Evolutionary conservation across 2,797 vertebrate genomes (phyloP), one percentile per base, ranked within the genome.

Genomic region (Manis javanica): DNA sequence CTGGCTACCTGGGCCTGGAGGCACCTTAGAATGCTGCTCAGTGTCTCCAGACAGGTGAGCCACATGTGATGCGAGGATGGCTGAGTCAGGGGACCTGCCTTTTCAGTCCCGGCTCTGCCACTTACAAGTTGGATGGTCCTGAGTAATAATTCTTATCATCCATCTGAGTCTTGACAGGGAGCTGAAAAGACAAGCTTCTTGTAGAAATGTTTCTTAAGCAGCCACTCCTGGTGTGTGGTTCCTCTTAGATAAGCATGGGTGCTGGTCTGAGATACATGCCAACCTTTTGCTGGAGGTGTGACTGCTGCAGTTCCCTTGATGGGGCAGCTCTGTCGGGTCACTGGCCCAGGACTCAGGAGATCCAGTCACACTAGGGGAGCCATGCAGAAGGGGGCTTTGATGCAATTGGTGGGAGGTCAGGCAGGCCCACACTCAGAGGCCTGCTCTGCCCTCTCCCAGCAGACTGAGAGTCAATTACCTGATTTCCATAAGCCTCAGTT

Each of bases 41-140:
- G 11, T 0, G 6, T 84, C 61, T 86, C 49, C 53, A 75, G 24
- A 46, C n/a, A 72, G 10, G 31, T 55, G 18, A 90, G 29, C 34
- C 63, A 63, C 0, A 6, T 24, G 10, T 0, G 9, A 42, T 26
- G 7, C 0, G 1, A 23, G 4, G 51, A 74, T 2, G 2, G 12
- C 68, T 19, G 18, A 39, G 29, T 34, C 55, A 8, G 29, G 18
- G 31, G 37, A 49, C 42, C 4, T 31, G 46, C 18, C 18, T 46
- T 78, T 84, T 74, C 8, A 57, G 49, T 24, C 42, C 13, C 2
- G 15, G 31, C 24, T 68, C 51, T 31, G 7, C 21, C 31, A 37
- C 46, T 39, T 69, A 7, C 18, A 51, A 31, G 59, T 0, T 13
- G 11, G 31, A 19, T 49, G 46, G 15, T 55, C 86, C 74, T 19